Evolutionary conservation across 35 echinoderm and acorn worm genomes (phyloP), one percentile per base, ranked within the genome.

Genomic region (Lytechinus pictus): DNA sequence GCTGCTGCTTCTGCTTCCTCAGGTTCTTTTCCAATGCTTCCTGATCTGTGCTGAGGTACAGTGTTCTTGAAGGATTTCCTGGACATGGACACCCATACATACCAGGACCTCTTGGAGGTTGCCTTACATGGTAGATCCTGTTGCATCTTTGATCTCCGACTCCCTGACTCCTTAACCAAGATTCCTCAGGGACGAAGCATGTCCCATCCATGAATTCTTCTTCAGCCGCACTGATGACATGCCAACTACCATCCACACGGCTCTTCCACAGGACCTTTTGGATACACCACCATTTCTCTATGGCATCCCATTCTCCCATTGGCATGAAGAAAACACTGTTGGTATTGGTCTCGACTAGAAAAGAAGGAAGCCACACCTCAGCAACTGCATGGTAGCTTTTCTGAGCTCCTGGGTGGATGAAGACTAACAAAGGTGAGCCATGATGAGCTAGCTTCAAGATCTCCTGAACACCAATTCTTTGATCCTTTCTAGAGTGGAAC

Each of bases 281-380:
- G 88, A 90, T 21, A 8, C 7, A 9, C 88, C 88, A 90, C 27
- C 16, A 44, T 54, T 9, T 54, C 52, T 90, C 88, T 21, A 12
- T 52, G 28, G 88, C 28, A 90, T 44, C 52, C 88, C 88, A 90
- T 54, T 90, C 88, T 44, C 88, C 88, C 29, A 90, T 44, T 9
- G 88, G 88, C 29, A 44, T 44, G 88, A 90, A 90, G 27, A 88
- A 52, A 21, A 90, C 16, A 6, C 13, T 90, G 29, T 21, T 52
- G 88, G 28, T 54, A 21, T 33, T 21, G 10, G 28, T 19, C 29
- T 90, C 29, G 5, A 90, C 88, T 14, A 90, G 14, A 54, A 14
- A 33, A 52, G 88, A 52, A 90, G 88, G 88, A 12, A 90, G 88
- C 88, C 88, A 90, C 27, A 90, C 88, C 52, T 90, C 88, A 52